These are phyloP conservation scores for Drosophila orena DNA, from an alignment of 1,140 invertebrate species.

Conservation along the genomic window DNA sequence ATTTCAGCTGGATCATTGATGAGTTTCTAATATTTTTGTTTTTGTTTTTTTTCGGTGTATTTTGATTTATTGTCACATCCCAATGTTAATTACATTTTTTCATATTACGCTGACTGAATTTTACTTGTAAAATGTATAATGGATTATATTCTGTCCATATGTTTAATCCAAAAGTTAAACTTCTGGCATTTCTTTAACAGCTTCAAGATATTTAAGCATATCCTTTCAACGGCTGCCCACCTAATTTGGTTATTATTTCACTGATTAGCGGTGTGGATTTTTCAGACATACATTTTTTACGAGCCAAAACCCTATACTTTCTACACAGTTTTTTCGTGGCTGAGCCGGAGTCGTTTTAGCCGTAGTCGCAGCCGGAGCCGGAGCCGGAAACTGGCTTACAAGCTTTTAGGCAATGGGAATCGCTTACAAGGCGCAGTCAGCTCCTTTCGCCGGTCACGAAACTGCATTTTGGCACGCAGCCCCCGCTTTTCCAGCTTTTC, in stretches of 20 bases:
- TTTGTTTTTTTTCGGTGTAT: too few relatives aligned
- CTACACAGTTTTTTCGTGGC: constrained; percentile 10
- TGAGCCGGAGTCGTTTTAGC: constrained; percentile 25
- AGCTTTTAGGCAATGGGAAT: constrained; percentile 83
- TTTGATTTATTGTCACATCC: too few relatives aligned
- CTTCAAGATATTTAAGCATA: background rate
- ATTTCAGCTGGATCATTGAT: constrained; percentile 4
- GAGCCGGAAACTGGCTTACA: constrained; percentile 82
- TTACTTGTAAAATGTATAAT: too few relatives aligned
- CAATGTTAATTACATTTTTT: too few relatives aligned
- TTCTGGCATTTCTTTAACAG: too few relatives aligned
- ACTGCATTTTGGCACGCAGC: constrained; percentile 77
- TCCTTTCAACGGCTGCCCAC: background rate
- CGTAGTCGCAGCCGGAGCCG: constrained; percentile 45
- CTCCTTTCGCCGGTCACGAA: constrained; percentile 59
- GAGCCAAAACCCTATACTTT: constrained; percentile 35
- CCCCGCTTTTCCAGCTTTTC: constrained; percentile 52
- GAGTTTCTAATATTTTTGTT: too few relatives aligned
- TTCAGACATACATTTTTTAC: background rate
- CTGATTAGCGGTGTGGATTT: constrained; percentile 11
- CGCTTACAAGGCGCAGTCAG: constrained; percentile 66
- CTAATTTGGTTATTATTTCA: constrained; percentile 20
- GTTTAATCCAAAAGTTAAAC: too few relatives aligned
- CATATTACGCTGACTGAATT: too few relatives aligned
- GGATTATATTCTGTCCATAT: too few relatives aligned